Evolutionary conservation across 2,797 vertebrate species (phyloP), one percentile per base, ranked within the genome.

Genomic region (Xenopus petersii): DNA sequence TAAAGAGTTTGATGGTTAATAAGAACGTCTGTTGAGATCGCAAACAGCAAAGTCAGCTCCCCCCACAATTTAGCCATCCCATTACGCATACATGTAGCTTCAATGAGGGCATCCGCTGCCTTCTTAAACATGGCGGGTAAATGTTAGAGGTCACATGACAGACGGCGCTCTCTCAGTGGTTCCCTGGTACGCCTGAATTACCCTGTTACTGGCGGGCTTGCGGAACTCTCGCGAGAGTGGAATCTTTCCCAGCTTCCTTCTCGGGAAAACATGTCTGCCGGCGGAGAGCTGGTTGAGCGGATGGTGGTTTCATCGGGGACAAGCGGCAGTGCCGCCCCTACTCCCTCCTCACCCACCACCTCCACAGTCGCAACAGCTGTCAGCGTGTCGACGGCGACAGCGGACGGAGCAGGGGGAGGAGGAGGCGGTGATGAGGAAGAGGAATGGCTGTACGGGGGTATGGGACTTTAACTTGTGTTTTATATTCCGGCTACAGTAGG

Each of bases 371-470:
- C 24, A n/a, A 48, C 36, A 16, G 15, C 60, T 9, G 42, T 26
- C 12, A 47, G 49, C 21, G 10, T 64, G 9, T 67, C 56, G 4
- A 64, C 75, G 0, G 75, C 67, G 58, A 42, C 70, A 10, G 26
- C 62, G 9, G 56, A 33, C 26, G 26, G 26, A 30, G 21, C 21
- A 21, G 21, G 21, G n/a, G 70, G 64, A 21, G 70, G 64, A 91
- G 86, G 75, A 86, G 87, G 84, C 47, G 96, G 95, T 30, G 96
- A 97, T 67, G 96, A 97, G 85, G 95, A 98, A 90, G 96, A 98
- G 86, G 96, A 98, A 92, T 98, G 96, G 96, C 89, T 98, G 47
- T 98, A 98, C 79, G 96, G 96, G 89, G 96, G 96, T 98, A 89
- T 86, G 86, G 55, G 86, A 77, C 17, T n/a, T 51, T 30, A 24